Evolutionary conservation across 2,888 invertebrate species (phyloP).

Genomic region (Teleiodes luculella): DNA sequence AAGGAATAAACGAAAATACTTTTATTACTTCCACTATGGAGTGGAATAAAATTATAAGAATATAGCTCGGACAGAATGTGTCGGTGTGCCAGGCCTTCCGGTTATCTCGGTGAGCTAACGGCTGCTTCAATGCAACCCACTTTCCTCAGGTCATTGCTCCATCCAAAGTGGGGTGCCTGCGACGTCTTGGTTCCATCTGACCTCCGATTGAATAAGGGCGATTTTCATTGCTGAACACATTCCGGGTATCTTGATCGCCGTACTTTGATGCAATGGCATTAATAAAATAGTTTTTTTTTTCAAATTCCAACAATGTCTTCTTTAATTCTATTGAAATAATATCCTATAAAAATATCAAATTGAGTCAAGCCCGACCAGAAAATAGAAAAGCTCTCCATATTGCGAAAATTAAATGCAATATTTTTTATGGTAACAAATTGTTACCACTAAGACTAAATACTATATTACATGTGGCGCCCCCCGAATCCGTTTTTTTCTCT

Average conservation of each 20-base stretch:
- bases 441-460: too few species aligned
- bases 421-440: too few species aligned
- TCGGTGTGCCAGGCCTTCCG: conserved; percentile 51
- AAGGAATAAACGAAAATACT: background rate
- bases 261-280: background rate
- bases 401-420: too few species aligned
- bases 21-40: background rate
- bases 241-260: background rate
- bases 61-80: conserved; percentile 45
- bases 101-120: conserved; percentile 40
- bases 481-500: too few species aligned
- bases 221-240: conserved; percentile 3
- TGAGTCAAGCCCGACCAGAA: too few species aligned
- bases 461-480: too few species aligned
- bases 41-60: conserved; percentile 5
- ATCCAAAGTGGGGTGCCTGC: conserved; percentile 34
- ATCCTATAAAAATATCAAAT: too few species aligned
- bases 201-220: conserved; percentile 4
- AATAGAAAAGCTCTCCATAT: too few species aligned
- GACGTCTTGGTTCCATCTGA: conserved; percentile 7
- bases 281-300: background rate
- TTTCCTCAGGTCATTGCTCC: conserved; percentile 53
- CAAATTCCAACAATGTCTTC: too few species aligned
- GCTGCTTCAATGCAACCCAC: conserved; percentile 48
- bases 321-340: background rate